Percentiles rank a stretch among this genome's conserved stretches.
These are phyloP conservation scores for Apodemia duryi DNA, from an alignment of 2,888 invertebrate genomes.

Conservation along the genomic window DNA sequence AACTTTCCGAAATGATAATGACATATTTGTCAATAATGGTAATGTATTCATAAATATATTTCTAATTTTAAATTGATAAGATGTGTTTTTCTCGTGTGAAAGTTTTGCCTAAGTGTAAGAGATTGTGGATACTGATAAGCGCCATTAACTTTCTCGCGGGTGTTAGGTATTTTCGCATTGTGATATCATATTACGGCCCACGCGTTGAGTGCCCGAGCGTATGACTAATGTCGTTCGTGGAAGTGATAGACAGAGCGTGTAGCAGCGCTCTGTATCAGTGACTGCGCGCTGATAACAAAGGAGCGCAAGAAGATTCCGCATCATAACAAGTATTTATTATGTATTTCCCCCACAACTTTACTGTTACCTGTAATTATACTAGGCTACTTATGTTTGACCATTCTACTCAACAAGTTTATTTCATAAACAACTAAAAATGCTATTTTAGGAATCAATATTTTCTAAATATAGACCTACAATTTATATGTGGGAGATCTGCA, in stretches of 20 bases:
- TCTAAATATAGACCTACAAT: conserved; percentile 72
- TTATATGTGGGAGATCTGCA: conserved; percentile 60
- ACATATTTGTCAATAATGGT: conserved; percentile 90
- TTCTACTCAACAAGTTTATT: conserved; percentile 37
- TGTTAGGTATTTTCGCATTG: conserved; percentile 81
- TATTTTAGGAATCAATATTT: conserved; percentile 74
- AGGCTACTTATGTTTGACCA: conserved; percentile 11
- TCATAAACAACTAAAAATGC: conserved; percentile 42
- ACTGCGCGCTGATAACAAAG: conserved; percentile 72
- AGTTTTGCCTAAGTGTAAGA: conserved; percentile 75
- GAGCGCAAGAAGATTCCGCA: conserved; percentile 46
- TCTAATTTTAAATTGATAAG: conserved; percentile 42
- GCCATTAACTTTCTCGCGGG: conserved; percentile 81
- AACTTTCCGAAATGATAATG: conserved; percentile 85
- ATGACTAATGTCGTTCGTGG: conserved; percentile 78
- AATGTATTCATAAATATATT: conserved; percentile 61
- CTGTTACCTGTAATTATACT: conserved; percentile 1
- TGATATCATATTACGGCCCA: conserved; percentile 81
- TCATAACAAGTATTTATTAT: conserved; percentile 21
- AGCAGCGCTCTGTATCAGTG: conserved; percentile 57
- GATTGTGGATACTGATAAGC: conserved; percentile 80
- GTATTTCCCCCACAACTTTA: conserved; percentile 19
- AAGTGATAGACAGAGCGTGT: conserved; percentile 71
- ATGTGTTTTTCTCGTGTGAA: conserved; percentile 74
- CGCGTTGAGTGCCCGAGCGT: conserved; percentile 72